Evolutionary conservation across 2,797 vertebrate species (phyloP), one percentile per base, ranked within the genome.

Genomic region (Champsocephalus esox): DNA sequence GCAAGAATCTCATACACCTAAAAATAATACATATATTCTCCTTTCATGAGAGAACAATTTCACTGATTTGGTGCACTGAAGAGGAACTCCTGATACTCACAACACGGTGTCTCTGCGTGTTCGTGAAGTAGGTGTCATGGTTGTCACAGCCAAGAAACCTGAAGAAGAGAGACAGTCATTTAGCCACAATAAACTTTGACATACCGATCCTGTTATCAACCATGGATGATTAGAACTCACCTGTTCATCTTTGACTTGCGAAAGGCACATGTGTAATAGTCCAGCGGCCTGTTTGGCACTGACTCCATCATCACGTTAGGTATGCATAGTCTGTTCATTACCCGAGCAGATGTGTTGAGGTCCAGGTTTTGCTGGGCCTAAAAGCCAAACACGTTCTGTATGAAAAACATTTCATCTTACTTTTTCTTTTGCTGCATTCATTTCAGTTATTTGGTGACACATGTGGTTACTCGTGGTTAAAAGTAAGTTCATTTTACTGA

Each of bases 1-100:
- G 93, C 85, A 32, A 96, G 92, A 79, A 96, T 94, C 92, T 96
- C 96, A 67, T 94, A 93, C 63, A 96, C 93, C 95, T 96, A 38
- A 86, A 56, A 81, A 67, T 19, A n/a, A 55, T 28, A 72, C n/a
- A 49, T 24, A 66, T 50, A 55, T 52, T 57, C 63, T 66, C 24
- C 32, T n/a, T 62, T 1, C 14, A 19, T 57, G 14, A 60, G 38
- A 24, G 57, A 55, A 63, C 17, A 2, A 17, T 13, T 19, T 41
- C 45, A 49, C 12, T 3, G 8, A 19, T 8, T 12, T 57, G 24
- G 50, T 55, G 28, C 9, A 7, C 16, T 50, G 48, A 0, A 50
- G 41, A 56, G 16, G 17, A 61, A 44, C 8, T 17, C 16, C 48
- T 28, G 38, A 41, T 21, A 93, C 96, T 95, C 81, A 96, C 95